Evolutionary conservation across 2,888 invertebrate species (phyloP), one percentile per base, ranked within the genome.

Genomic region (Noctua pronuba): DNA sequence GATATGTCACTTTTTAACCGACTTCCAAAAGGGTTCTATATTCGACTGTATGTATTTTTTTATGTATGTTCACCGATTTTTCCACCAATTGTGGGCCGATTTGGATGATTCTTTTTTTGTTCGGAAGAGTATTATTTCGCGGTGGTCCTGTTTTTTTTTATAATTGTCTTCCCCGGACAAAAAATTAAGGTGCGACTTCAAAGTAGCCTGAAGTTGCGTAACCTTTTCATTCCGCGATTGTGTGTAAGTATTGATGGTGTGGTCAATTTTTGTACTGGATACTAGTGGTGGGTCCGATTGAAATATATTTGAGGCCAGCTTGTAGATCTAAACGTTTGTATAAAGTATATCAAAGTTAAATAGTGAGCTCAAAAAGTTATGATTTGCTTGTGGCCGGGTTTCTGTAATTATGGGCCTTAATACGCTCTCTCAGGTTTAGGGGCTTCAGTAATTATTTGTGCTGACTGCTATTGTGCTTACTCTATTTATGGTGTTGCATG

Each of bases 201-300:
- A 72, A 24, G 21, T 41, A 18, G 2, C 38, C 24, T n/a, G 13
- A 41, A 55, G 18, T 31, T 73, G 18, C 73, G 24, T 41, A 55
- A n/a, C 31, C 49, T 35, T 77, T 77, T 62, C 31, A 52, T 64
- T 77, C 21, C 62, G 21, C 49, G 49, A 52, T 2, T 24, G 77
- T 77, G n/a, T 49, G 11, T 21, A 7, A 55, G 55, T 28, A 21
- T 55, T 18, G 60, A 31, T 10, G 0, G 31, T 31, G 60, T 31
- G 10, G 31, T 31, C 21, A 60, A 31, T 60, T 18, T 72, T 18
- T 52, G 52, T 52, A 52, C 52, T 11, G 11, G 24, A 3, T n/a
- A 11, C n/a, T 13, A 55, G 11, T 35, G 44, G 18, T 46, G 16
- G 28, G 21, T 6, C 46, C 2, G 1, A 38, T 28, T 72, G 4